Base-by-base conservation (phyloP, 2,797 vertebrate species). In the Sebastes minor region DNA sequence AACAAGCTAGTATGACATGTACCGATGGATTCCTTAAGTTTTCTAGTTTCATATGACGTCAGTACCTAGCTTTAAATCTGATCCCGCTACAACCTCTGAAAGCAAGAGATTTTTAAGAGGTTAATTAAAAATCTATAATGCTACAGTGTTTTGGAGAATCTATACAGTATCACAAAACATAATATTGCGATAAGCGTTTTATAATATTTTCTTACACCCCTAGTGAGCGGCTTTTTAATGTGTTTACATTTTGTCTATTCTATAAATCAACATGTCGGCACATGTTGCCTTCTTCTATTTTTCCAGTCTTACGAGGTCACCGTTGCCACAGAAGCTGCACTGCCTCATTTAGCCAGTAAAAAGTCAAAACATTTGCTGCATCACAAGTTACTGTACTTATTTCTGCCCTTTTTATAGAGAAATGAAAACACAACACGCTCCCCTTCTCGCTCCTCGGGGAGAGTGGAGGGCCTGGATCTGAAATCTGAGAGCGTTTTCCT, bases 401-500 rank as follows among this genome's bases (percentile, higher is more conserved):
- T 88, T 89, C 72, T 81, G 78, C 84, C 84, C 82, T 93, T 92
- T 92, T 88, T 90, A 84, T 90, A 91, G 83, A 90, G 84, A 93
- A 94, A 93, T 84, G 81, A 93, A 93, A 94, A 94, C 89, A 92
- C 86, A 90, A 94, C 91, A 90, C 85, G 90, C 88, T 90, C 90
- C 66, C 80, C 63, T 88, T 84, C 86, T 86, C 82, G 86, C 87
- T 94, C 89, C 91, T 92, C 25, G 52, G 91, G 93, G 92, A 95
- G 93, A 93, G 82, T 78, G 67, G 90, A 92, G 86, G 86, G 92
- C 90, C 90, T 92, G 89, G 87, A 93, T 92, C 83, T 95, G 95
- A 95, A 96, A 96, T 93, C 86, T 89, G 95, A 96, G 94, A 95
- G 89, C 90, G 60, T 91, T 94, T 94, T 94, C 92, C 93, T 94